Percentiles rank a stretch among this genome's conserved stretches.
Evolutionary conservation across 1,140 invertebrate genomes (phyloP).

Genomic region (Matsumurasca onukii): DNA sequence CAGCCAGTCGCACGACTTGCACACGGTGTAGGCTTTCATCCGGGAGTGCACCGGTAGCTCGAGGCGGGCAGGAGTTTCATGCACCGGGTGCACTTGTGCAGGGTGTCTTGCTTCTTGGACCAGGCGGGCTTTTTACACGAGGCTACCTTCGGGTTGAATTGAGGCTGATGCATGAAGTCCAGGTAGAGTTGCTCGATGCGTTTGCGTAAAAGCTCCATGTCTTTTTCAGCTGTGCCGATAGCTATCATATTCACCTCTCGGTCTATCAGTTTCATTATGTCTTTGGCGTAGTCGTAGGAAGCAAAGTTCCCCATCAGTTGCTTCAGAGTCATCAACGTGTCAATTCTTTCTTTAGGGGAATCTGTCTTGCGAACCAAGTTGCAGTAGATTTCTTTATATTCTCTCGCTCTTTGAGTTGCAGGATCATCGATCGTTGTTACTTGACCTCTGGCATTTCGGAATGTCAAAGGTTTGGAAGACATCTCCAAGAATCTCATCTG

Average conservation of each 20-base stretch:
- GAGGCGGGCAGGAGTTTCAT: slow-evolving; percentile 35
- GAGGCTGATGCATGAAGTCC: slow-evolving; percentile 35
- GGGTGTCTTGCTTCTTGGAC: slow-evolving; percentile 16
- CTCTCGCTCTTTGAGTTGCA: slow-evolving; percentile 62
- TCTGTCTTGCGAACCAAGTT: slow-evolving; percentile 52
- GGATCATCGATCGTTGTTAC: slow-evolving; percentile 62
- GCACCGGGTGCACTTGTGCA: slow-evolving; percentile 35
- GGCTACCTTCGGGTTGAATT: slow-evolving; percentile 35
- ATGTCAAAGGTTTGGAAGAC: slow-evolving; percentile 60
- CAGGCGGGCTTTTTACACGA: slow-evolving; percentile 23
- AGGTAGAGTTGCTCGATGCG: slow-evolving; percentile 50
- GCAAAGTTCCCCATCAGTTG: slow-evolving; percentile 56
- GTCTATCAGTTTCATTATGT: slow-evolving; percentile 58
- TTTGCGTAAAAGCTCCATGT: slow-evolving; percentile 57
- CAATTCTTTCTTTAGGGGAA: slow-evolving; percentile 54
- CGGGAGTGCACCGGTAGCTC: slow-evolving; percentile 34
- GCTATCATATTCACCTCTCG: slow-evolving; percentile 59
- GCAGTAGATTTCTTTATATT: slow-evolving; percentile 59
- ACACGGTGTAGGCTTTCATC: slow-evolving; percentile 34
- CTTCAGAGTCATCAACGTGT: slow-evolving; percentile 58
- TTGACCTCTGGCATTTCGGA: slow-evolving; percentile 59
- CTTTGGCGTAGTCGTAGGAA: slow-evolving; percentile 49
- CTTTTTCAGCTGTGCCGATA: slow-evolving; percentile 50
- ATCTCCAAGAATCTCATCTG: slow-evolving; percentile 58
- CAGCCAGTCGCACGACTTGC: slow-evolving; percentile 37